Conservation (phyloP, 2,888 invertebrate species). For the Philaethria dido region DNA sequence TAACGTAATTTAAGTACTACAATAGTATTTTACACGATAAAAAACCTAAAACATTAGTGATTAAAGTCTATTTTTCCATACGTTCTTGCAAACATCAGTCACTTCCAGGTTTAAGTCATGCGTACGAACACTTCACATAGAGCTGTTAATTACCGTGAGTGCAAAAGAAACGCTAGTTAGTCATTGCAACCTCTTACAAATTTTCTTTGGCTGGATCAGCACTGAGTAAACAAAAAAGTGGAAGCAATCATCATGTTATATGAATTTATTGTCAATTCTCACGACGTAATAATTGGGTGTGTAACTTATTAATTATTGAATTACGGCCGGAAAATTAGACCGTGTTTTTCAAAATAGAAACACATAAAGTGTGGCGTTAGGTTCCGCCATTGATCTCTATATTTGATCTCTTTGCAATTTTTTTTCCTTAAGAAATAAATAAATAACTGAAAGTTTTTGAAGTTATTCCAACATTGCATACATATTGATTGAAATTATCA, state of each 20-base stretch:
- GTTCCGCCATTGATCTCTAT: too few species aligned
- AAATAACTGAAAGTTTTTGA: too few species aligned
- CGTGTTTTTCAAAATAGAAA: too few species aligned
- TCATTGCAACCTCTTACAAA: slow-evolving; percentile 1
- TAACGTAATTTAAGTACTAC: neutral
- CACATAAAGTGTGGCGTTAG: too few species aligned
- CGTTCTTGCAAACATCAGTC: neutral
- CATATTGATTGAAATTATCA: too few species aligned
- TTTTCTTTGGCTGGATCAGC: neutral
- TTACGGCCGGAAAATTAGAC: neutral
- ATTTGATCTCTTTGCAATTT: too few species aligned
- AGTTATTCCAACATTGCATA: too few species aligned
- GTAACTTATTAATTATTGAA: slow-evolving; percentile 1
- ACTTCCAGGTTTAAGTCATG: slow-evolving; percentile 21
- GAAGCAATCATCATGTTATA: neutral
- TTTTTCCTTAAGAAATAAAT: too few species aligned
- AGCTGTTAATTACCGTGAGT: slow-evolving; percentile 32
- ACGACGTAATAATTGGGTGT: neutral
- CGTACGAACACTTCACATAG: slow-evolving; percentile 28
- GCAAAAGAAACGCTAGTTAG: slow-evolving; percentile 6
- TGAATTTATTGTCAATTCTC: neutral
- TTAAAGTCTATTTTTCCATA: slow-evolving; percentile 17
- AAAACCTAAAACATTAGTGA: neutral
- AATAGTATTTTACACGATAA: neutral
- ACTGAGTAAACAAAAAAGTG: neutral